These are phyloP conservation scores for Hetaerina americana DNA, from an alignment of 1,140 invertebrate genomes.

Conservation along the genomic window DNA sequence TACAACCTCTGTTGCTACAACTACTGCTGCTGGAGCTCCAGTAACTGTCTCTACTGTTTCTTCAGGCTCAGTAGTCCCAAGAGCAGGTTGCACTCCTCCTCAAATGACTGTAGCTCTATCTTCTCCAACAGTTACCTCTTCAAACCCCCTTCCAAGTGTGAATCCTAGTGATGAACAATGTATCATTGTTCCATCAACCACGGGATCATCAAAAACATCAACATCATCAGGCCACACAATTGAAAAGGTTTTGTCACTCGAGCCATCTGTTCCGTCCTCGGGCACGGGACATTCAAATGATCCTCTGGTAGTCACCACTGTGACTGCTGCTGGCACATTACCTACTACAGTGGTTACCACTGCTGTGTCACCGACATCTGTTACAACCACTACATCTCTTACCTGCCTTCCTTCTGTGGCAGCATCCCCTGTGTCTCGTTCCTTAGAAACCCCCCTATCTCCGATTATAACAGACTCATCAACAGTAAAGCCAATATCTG, in stretches of 20 bases:
- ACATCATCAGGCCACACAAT: not conserved
- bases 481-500: not conserved
- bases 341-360: conserved; percentile 15
- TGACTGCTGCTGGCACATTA: conserved; percentile 8
- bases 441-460: not conserved
- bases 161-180: not conserved
- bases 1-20: conserved; percentile 18
- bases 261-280: not conserved
- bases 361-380: conserved; percentile 8
- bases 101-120: not conserved
- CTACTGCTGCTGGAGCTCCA: conserved; percentile 15
- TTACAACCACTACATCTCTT: conserved; percentile 2
- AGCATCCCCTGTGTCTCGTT: not conserved
- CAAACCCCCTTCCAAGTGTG: not conserved
- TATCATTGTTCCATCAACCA: not conserved
- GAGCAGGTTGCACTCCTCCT: not conserved
- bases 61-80: not conserved
- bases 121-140: not conserved
- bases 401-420: not conserved
- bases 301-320: conserved; percentile 8
- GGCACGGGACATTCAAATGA: not conserved
- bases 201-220: not conserved
- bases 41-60: conserved; percentile 3
- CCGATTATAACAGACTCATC: not conserved
- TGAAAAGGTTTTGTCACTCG: not conserved